Evolutionary conservation across 2,888 invertebrate genomes (phyloP).

Genomic region (Synergus itoensis): DNA sequence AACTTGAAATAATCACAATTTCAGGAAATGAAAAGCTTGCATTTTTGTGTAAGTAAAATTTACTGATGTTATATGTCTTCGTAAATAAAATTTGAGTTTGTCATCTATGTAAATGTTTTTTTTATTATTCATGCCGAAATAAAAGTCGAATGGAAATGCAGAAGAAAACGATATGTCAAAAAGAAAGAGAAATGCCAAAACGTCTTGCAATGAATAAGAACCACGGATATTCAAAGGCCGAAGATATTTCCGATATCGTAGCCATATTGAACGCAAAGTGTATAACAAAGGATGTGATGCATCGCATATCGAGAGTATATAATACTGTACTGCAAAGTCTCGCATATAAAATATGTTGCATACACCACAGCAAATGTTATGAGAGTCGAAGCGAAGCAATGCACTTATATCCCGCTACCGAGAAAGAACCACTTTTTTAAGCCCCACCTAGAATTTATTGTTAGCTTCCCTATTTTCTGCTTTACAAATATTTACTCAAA

Average conservation of each 20-base stretch:
- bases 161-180: conserved; percentile 26
- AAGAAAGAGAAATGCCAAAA: conserved; percentile 33
- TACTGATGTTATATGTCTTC: neutral
- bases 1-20: conserved; percentile 5
- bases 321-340: conserved; percentile 6
- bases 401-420: conserved; percentile 7
- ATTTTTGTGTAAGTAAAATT: neutral
- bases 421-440: neutral
- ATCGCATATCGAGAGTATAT: conserved; percentile 18
- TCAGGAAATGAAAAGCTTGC: neutral
- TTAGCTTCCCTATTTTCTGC: neutral
- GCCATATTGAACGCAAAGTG: conserved; percentile 48
- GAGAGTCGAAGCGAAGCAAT: conserved; percentile 10
- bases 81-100: neutral
- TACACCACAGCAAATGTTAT: conserved; percentile 20
- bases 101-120: neutral
- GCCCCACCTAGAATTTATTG: conserved; percentile 8
- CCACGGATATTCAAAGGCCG: conserved; percentile 19
- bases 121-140: conserved; percentile 19
- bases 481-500: neutral
- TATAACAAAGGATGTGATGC: conserved; percentile 48
- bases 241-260: conserved; percentile 49
- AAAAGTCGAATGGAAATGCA: conserved; percentile 27
- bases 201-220: conserved; percentile 24
- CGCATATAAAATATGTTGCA: conserved; percentile 23